Conservation (phyloP, 1,140 invertebrate species). For the Drosophila equinoxialis region DNA sequence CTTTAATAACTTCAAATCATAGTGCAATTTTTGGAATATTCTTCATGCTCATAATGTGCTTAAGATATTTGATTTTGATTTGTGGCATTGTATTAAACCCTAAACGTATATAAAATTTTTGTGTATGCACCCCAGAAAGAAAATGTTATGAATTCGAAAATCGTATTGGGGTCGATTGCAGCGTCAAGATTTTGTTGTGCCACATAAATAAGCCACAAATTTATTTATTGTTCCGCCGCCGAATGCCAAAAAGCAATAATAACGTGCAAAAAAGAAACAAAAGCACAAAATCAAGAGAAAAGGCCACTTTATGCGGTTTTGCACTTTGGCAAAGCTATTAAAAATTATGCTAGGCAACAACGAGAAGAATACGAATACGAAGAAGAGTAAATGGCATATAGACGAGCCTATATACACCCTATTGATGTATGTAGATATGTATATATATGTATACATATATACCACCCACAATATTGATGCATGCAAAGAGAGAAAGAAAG, state of each 20-base stretch:
- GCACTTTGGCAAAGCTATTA: constrained; percentile 70
- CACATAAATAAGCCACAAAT: constrained; percentile 71
- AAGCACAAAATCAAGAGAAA: constrained; percentile 43
- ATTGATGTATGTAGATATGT: not conserved
- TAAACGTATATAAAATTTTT: not conserved
- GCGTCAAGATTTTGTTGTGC: constrained; percentile 53
- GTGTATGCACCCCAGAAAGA: not conserved
- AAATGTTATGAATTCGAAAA: constrained; percentile 22
- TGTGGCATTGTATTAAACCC: not conserved
- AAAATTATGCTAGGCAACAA: constrained; percentile 67
- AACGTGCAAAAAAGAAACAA: constrained; percentile 24
- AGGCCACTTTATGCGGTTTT: constrained; percentile 70
- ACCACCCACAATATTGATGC: constrained; percentile 25
- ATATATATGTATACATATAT: not conserved
- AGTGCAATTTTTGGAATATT: too few species aligned
- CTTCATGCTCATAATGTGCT: not conserved
- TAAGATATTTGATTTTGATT: not conserved
- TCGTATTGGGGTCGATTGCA: constrained; percentile 7
- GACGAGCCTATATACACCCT: constrained; percentile 8
- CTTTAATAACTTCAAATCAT: too few species aligned
- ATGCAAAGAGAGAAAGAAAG: not conserved
- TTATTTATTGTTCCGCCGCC: constrained; percentile 46
- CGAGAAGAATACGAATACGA: not conserved
- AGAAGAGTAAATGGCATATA: not conserved
- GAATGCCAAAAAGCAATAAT: constrained; percentile 9